These are phyloP conservation scores for Thinocorus orbignyianus DNA, from an alignment of 2,113 vertebrate genomes.

Conservation along the genomic window DNA sequence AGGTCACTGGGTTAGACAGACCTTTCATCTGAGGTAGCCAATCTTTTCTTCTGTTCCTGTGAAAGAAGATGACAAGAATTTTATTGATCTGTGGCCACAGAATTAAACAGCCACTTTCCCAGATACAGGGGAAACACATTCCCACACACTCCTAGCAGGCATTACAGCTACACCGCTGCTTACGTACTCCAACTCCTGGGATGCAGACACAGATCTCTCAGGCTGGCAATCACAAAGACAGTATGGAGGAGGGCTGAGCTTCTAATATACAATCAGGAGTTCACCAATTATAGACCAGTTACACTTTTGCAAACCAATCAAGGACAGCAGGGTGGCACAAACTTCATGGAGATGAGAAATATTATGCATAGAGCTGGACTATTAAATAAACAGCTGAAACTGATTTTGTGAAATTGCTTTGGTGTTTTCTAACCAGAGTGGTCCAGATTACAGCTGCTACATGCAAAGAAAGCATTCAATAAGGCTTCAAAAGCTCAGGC, in stretches of 20 bases:
- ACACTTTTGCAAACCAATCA: background rate
- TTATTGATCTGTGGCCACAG: background rate
- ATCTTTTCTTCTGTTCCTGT: background rate
- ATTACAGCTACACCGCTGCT: background rate
- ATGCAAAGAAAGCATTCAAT: background rate
- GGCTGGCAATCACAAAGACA: background rate
- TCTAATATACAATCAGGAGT: background rate
- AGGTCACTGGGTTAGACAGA: background rate
- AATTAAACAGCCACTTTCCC: background rate
- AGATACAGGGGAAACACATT: background rate
- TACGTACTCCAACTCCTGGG: background rate
- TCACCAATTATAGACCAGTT: background rate
- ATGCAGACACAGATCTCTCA: background rate
- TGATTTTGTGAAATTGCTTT: background rate
- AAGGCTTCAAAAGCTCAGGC: background rate
- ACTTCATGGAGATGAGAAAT: background rate
- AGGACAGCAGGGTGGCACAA: background rate
- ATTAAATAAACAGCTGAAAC: background rate
- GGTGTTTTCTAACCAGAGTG: background rate
- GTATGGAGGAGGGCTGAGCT: background rate
- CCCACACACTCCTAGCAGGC: background rate
- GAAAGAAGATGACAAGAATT: background rate
- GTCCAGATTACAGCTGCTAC: background rate
- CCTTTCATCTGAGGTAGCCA: background rate
- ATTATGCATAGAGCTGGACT: background rate